These are phyloP conservation scores for Phylloscopus whistleri DNA, from an alignment of 2,113 vertebrate genomes.

Conservation along the genomic window DNA sequence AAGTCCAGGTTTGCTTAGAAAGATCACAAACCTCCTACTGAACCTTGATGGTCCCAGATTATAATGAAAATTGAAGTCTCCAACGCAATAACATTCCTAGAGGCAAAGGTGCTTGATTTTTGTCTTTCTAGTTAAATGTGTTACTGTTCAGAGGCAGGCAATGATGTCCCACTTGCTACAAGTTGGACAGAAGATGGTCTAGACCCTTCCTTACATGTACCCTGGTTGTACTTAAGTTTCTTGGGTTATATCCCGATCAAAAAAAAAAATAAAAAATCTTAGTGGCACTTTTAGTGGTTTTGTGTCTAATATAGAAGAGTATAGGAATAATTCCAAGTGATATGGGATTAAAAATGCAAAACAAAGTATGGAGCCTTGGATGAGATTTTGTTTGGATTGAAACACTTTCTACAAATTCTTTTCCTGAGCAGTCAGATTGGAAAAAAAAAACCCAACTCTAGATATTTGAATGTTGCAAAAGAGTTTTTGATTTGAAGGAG, in stretches of 20 bases:
- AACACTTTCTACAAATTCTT: background rate
- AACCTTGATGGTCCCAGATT: slow-evolving; percentile 11
- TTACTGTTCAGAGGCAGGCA: background rate
- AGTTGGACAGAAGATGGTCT: background rate
- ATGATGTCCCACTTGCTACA: background rate
- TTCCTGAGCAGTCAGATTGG: background rate
- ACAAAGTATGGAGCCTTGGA: background rate
- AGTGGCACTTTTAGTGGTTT: background rate
- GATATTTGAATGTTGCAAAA: background rate
- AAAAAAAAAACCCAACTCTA: background rate
- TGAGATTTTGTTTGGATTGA: background rate
- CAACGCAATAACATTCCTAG: background rate
- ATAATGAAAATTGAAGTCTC: background rate
- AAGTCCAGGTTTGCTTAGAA: slow-evolving; percentile 40
- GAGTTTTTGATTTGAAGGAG: background rate
- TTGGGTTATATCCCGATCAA: background rate
- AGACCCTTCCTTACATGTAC: background rate
- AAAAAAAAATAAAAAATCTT: background rate
- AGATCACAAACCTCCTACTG: slow-evolving; percentile 35
- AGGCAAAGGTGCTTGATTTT: background rate
- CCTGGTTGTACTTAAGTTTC: background rate
- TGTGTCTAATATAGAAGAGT: background rate
- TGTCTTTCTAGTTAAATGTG: background rate
- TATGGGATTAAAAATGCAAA: background rate
- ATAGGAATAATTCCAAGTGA: background rate